Percentiles rank a stretch among this genome's conserved stretches.
phyloP scores from a whole-genome alignment of 1,140 invertebrate species.

The Theocolax elegans region DNA sequence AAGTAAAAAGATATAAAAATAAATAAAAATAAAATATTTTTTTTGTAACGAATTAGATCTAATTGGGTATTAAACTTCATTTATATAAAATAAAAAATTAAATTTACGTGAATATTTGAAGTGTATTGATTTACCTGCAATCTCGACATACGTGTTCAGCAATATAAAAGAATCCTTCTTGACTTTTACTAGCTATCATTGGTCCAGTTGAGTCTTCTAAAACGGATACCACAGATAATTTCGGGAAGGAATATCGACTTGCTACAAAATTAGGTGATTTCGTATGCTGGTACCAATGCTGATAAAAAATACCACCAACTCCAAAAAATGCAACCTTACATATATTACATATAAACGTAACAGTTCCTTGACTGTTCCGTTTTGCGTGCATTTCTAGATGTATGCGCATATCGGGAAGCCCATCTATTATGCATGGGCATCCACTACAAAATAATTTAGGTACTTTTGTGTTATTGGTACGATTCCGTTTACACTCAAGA shows the following conservation, averaged over 20 bases:
- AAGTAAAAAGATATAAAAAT: no score
- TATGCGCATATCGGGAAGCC: conserved; percentile 47
- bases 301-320: conserved; percentile 54
- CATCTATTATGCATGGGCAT: conserved; percentile 49
- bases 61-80: no score
- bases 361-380: conserved; percentile 35
- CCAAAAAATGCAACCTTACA: conserved; percentile 61
- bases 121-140: conserved; percentile 48
- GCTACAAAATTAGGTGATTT: conserved; percentile 54
- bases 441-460: conserved; percentile 56
- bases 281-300: conserved; percentile 58
- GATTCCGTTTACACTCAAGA: conserved; percentile 43
- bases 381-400: conserved; percentile 54
- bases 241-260: conserved; percentile 55
- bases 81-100: no score
- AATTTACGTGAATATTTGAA: no score
- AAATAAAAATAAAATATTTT: no score
- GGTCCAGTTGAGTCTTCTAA: conserved; percentile 8
- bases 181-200: conserved; percentile 24
- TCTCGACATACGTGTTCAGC: conserved; percentile 57
- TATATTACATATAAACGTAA: conserved; percentile 58
- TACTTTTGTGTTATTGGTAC: conserved; percentile 41
- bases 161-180: conserved; percentile 52
- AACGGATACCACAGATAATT: conserved; percentile 42
- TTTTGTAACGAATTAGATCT: no score